Evolutionary conservation across 37 sponge, comb jelly and placozoan species (phyloP).

Genomic region (Agelas oroides): DNA sequence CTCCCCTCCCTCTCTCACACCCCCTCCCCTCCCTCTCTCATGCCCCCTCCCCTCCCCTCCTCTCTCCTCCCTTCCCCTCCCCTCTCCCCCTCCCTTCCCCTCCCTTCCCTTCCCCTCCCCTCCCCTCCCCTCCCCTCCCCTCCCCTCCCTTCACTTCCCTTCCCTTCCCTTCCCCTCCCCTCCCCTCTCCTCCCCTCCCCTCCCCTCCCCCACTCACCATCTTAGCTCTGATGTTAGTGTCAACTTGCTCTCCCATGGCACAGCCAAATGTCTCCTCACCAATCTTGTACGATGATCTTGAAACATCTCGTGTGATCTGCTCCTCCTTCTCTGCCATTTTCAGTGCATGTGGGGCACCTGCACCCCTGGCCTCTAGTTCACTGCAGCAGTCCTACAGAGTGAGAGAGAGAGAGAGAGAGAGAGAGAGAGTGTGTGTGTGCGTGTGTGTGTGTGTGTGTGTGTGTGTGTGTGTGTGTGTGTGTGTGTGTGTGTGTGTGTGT

Average conservation of each 20-base stretch:
- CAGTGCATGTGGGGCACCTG: conserved; percentile 61
- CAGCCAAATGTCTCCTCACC: conserved; percentile 25
- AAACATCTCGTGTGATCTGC: conserved; percentile 61
- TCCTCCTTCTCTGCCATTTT: conserved; percentile 36
- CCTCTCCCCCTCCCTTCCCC: neutral
- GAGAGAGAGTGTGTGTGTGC: neutral
- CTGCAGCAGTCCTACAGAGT: conserved; percentile 77
- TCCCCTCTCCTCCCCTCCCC: neutral
- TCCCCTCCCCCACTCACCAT: conserved; percentile 30
- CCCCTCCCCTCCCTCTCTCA: too few species aligned
- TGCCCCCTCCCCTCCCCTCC: neutral
- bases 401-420: neutral
- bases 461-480: too few species aligned
- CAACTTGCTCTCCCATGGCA: conserved; percentile 37
- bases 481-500: too few species aligned
- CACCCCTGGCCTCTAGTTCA: conserved; percentile 76
- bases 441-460: neutral
- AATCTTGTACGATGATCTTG: conserved; percentile 49
- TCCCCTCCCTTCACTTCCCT: neutral
- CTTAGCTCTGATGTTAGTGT: conserved; percentile 54
- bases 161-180: too few species aligned
- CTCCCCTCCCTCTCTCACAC: too few species aligned
- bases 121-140: neutral
- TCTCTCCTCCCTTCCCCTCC: neutral
- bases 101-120: neutral